Conservation (phyloP, 2,113 vertebrate species). For the Lophochroa leadbeateri region DNA sequence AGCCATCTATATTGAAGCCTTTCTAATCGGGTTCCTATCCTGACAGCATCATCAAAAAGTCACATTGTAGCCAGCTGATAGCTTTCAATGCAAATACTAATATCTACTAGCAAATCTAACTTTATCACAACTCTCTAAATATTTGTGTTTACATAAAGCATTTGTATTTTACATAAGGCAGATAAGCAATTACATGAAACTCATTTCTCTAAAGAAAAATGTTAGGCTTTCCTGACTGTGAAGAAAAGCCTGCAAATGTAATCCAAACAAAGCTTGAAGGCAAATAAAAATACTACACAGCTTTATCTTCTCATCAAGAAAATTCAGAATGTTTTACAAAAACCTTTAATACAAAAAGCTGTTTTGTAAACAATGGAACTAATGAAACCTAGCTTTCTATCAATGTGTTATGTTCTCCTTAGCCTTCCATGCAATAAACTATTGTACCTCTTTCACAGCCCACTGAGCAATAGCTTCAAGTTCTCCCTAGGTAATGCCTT, state of each 20-base stretch:
- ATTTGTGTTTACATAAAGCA: not conserved
- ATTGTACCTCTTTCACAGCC: accelerated
- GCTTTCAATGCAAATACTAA: not conserved
- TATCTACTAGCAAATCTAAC: not conserved
- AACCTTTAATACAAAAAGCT: not conserved
- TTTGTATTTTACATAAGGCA: not conserved
- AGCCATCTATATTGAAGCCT: not conserved
- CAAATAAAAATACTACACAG: slow-evolving; percentile 1
- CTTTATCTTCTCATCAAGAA: slow-evolving; percentile 38
- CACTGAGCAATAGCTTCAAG: not conserved
- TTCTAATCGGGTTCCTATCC: not conserved
- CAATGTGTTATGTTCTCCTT: not conserved
- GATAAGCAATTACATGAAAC: slow-evolving; percentile 7
- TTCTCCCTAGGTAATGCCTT: not conserved
- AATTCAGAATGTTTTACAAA: slow-evolving; percentile 5
- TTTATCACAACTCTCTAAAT: not conserved
- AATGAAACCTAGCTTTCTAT: not conserved
- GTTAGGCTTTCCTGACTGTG: not conserved
- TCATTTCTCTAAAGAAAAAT: not conserved
- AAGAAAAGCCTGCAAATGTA: not conserved
- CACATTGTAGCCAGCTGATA: not conserved
- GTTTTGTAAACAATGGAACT: slow-evolving; percentile 15
- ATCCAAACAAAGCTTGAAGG: slow-evolving; percentile 28
- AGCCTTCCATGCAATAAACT: not conserved
- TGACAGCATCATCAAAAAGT: not conserved